Evolutionary conservation across 2,888 invertebrate species (phyloP), one percentile per base, ranked within the genome.

Genomic region (Acleris literana): DNA sequence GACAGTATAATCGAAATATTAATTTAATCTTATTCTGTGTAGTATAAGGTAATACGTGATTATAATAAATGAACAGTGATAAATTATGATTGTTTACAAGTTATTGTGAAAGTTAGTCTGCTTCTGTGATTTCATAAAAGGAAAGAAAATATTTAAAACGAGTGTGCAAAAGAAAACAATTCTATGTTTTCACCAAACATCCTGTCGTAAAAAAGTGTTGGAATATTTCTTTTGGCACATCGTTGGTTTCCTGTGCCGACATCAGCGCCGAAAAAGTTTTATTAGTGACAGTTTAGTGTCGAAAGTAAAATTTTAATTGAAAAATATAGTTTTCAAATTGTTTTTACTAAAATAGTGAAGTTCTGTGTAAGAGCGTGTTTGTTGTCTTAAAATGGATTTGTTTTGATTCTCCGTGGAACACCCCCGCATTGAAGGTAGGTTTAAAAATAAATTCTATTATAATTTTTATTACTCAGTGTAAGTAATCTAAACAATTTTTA

Each of bases 361-460:
- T 56, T 56, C n/a, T 43, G 64, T 64, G 53, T 39, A n/a, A 53
- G 11, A 54, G 58, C 33, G 61, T 44, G 48, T 25, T 49, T 39
- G 25, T 29, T 61, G 52, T 44, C 66, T 57, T 25, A 65, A 57
- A 25, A 83, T 85, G 86, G 80, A 85, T 85, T 79, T 71, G 70
- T 64, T 49, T 63, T 33, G 62, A 55, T 68, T 64, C 68, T 58
- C 68, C 68, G 39, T 39, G 13, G 69, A 69, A 70, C 72, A 78
- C 79, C 82, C 83, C 85, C 74, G 72, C 85, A 70, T 75, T 76
- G 83, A 80, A 85, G 86, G 86, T 85, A 78, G 69, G 80, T 79
- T 74, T 79, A 82, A 68, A 72, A 77, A 76, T 79, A 76, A 68
- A 70, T 20, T 71, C 70, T 74, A 73, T 74, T 70, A 71, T 68